Base-by-base conservation (phyloP, 2,888 invertebrate species). In the Drosophila fungiperda region DNA sequence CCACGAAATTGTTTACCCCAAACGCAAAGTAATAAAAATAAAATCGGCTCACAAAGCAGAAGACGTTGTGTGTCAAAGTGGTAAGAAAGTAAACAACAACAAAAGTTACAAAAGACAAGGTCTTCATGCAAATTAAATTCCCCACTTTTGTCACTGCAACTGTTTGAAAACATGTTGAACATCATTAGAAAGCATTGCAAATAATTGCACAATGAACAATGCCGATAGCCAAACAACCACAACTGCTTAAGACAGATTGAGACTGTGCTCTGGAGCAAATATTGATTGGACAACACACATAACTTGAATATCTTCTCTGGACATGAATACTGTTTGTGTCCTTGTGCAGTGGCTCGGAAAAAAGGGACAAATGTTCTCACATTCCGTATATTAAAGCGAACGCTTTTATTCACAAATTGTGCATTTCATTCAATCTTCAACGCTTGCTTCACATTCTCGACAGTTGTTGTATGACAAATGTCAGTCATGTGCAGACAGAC, bases 41-140 rank as follows among this genome's bases (percentile, higher is more conserved):
- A 26, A 50, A 17, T 26, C 8, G 5, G 2, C 26, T 9, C 5
- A 49, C 26, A 49, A 26, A 26, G 1, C 49, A 29, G 48, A 15
- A 23, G 40, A 36, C 6, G 17, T 12, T 20, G 12, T 32, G 8
- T 23, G 29, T 8, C 45, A 45, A 42, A 48, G 20, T 29, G 75
- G 77, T 75, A 59, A 76, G 76, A 0, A 23, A 45, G 8, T 29
- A 23, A 20, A 45, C 12, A 20, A 15, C 7, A 45, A 45, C 3
- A 23, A 42, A 45, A 3, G 0, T 20, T 2, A 45, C 29, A 15
- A 15, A 23, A 23, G 23, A 1, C 1, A 45, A 23, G 8, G 8
- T 45, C 15, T 45, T 23, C 4, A 23, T 29, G 29, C 29, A 29
- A 6, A 29, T 29, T 29, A 29, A 45, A 45, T 45, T 40, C 6